phyloP scores from a whole-genome alignment of 1,140 invertebrate genomes.

The Piezodorus guildinii region DNA sequence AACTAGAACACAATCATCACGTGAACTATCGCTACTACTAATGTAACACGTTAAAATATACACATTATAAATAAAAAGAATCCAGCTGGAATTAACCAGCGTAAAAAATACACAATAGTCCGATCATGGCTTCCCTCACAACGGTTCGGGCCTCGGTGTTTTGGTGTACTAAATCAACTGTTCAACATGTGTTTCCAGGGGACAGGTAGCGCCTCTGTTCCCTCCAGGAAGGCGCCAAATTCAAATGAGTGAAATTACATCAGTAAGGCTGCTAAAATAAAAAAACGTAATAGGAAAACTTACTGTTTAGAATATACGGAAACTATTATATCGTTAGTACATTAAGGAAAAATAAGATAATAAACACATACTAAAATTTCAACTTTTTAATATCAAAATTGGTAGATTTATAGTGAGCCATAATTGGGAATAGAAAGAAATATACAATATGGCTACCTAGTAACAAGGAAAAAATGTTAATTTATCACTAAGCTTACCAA shows the following conservation, averaged over 20 bases:
- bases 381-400: no score
- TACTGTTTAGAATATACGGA: no score
- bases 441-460: no score
- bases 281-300: no score
- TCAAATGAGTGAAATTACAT: background rate
- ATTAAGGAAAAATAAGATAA: no score
- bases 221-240: background rate
- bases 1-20: constrained; percentile 26
- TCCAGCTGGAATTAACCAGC: constrained; percentile 23
- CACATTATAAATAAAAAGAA: constrained; percentile 21
- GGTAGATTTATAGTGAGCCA: no score
- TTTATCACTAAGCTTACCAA: no score
- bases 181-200: constrained; percentile 9
- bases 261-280: no score
- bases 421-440: no score
- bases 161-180: constrained; percentile 2
- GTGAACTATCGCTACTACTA: background rate
- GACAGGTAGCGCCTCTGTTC: background rate
- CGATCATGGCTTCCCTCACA: constrained; percentile 19
- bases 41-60: constrained; percentile 7
- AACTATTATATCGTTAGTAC: no score
- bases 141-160: background rate
- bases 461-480: no score
- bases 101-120: constrained; percentile 20
- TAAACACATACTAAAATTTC: no score